Evolutionary conservation across 2,888 invertebrate genomes (phyloP).

Genomic region (Campoletis raptor): DNA sequence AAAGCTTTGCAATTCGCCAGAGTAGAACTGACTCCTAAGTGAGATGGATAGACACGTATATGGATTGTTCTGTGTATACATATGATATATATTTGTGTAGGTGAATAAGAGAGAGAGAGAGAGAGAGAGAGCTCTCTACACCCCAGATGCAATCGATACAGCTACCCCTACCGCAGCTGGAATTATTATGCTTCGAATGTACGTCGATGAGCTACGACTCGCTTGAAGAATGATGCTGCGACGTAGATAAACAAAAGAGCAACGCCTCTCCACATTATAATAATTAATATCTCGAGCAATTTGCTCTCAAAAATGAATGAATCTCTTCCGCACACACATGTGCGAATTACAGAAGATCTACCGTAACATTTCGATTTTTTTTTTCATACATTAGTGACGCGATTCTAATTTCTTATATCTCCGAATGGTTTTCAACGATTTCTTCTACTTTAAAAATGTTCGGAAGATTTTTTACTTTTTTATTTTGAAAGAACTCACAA

Average conservation of each 20-base stretch:
- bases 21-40: background rate
- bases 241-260: constrained; percentile 37
- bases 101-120: constrained; percentile 28
- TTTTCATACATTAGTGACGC: too few species aligned
- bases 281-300: background rate
- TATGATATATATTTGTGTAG: background rate
- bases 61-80: constrained; percentile 23
- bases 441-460: too few species aligned
- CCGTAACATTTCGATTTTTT: too few species aligned
- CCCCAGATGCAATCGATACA: constrained; percentile 78
- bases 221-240: constrained; percentile 28
- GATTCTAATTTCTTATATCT: background rate
- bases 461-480: too few species aligned
- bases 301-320: background rate
- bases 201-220: constrained; percentile 52
- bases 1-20: constrained; percentile 2
- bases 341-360: background rate
- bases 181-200: constrained; percentile 70
- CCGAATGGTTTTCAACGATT: too few species aligned
- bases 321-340: background rate
- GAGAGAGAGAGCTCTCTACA: constrained; percentile 57
- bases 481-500: too few species aligned
- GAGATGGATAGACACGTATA: constrained; percentile 8
- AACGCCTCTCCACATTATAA: background rate
- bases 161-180: constrained; percentile 69